Conservation (phyloP, 1,140 invertebrate species). For the Tenebrio molitor region DNA sequence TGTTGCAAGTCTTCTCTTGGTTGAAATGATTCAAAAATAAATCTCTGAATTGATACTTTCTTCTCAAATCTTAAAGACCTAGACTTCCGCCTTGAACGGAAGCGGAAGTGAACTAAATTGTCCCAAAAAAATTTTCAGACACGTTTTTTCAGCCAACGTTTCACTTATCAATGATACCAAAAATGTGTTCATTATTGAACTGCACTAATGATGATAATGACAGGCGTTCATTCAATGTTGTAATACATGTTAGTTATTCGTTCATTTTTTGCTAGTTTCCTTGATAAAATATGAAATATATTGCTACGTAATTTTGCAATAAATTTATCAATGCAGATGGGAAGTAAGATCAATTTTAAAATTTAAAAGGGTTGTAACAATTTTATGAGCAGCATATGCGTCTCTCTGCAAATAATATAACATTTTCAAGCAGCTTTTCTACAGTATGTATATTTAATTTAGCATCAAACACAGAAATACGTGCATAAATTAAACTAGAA, state of each 20-base stretch:
- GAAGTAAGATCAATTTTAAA: not conserved
- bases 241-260: too few relatives aligned
- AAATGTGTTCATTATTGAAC: too few relatives aligned
- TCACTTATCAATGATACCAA: too few relatives aligned
- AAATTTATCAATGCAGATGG: not conserved
- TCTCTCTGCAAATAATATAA: slow-evolving; percentile 2
- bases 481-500: slow-evolving; percentile 4
- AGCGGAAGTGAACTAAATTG: not conserved
- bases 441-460: not conserved
- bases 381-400: not conserved
- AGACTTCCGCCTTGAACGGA: not conserved
- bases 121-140: too few relatives aligned
- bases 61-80: not conserved
- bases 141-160: too few relatives aligned
- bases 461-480: not conserved
- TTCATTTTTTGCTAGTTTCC: too few relatives aligned
- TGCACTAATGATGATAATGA: too few relatives aligned
- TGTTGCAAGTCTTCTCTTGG: not conserved
- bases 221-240: too few relatives aligned
- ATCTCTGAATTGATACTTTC: not conserved
- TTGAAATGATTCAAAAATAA: not conserved
- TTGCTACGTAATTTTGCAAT: too few relatives aligned
- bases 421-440: not conserved
- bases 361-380: not conserved
- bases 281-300: too few relatives aligned